phyloP scores from a whole-genome alignment of 2,113 vertebrate species.

The Mus musculus region DNA sequence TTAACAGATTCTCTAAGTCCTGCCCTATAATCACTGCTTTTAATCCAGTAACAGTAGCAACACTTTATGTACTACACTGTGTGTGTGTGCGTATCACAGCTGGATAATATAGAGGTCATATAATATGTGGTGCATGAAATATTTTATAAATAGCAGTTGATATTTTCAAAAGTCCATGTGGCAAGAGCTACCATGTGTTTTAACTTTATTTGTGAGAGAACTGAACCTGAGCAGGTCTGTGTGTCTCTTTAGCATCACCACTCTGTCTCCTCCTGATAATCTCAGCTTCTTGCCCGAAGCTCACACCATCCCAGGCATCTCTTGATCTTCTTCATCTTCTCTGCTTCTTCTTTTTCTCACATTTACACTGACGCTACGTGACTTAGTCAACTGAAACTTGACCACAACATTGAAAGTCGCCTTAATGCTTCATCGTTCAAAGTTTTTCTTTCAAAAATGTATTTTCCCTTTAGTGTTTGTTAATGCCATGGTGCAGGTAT shows the following conservation, averaged over 20 bases:
- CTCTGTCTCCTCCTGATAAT: neutral
- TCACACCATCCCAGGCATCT: neutral
- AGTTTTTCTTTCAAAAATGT: neutral
- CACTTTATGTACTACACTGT: neutral
- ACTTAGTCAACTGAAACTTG: conserved; percentile 22
- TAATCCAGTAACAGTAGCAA: neutral
- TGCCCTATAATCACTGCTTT: neutral
- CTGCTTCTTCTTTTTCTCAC: neutral
- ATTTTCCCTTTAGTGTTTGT: neutral
- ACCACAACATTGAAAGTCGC: neutral
- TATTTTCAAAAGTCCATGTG: neutral
- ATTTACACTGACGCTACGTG: neutral
- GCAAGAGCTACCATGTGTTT: neutral
- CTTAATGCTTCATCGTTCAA: conserved; percentile 14
- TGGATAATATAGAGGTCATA: neutral
- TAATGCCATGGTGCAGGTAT: neutral
- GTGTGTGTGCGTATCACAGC: neutral
- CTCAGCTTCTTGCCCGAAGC: neutral
- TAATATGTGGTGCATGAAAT: neutral
- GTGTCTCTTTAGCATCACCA: neutral
- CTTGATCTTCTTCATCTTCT: neutral
- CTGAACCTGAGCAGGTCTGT: neutral
- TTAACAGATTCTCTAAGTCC: neutral
- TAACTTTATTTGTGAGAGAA: neutral
- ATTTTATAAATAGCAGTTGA: neutral